Evolutionary conservation across 2,113 vertebrate genomes (phyloP), one percentile per base, ranked within the genome.

Genomic region (Corynorhinus townsendii): DNA sequence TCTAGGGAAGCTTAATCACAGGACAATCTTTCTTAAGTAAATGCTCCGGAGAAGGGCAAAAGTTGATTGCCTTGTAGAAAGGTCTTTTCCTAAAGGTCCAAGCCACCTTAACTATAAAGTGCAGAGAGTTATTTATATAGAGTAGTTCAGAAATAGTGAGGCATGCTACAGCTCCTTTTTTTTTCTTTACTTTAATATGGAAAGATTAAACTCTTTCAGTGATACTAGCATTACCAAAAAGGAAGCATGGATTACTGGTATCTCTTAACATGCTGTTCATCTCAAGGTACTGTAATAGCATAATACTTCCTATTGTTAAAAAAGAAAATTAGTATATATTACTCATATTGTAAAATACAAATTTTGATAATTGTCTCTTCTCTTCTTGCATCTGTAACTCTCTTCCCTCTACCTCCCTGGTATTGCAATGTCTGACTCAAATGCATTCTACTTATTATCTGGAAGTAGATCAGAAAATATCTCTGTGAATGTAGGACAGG

Each of bases 11-110:
- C 49, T 71, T 71, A 86, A 89, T 73, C 87, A 86, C 33, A 66
- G 77, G 47, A 47, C 86, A 94, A 72, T 38, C 64, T 95, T 90
- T 83, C 89, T 86, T 73, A 90, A 77, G 79, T 64, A 90, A 89
- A 88, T 33, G 2, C 77, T 83, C 79, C 76, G 87, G 73, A 84
- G 49, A 93, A 90, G 66, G 45, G 84, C 66, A 94, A 59, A 59
- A 88, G 86, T 86, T 1, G 0, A 86, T 68, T 71, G 62, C 86
- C 49, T 80, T 75, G 9, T n/a, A 33, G 88, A 85, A 90, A 89
- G 52, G 56, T 43, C 88, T 75, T 89, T 86, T 64, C 81, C 69
- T 84, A 95, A 92, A 95, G 92, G 96, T 96, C 94, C 94, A 83
- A 54, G 26, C 22, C 16, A 69, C 86, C 81, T 62, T 68, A 30